Evolutionary conservation across 2,888 invertebrate genomes (phyloP).

Genomic region (Apodemia mormo): DNA sequence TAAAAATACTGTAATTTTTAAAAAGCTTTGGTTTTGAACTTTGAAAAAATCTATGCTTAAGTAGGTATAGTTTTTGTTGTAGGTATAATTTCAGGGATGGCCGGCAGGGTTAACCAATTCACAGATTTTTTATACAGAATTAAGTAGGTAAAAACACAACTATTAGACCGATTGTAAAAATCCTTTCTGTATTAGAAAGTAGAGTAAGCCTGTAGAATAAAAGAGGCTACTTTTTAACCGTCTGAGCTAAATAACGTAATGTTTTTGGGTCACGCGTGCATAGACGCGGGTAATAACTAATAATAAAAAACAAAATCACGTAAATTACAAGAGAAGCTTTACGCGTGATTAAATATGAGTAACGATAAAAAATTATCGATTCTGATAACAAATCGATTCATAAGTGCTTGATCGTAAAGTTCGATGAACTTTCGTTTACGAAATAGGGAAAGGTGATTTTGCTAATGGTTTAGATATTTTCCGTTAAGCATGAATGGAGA

Average conservation of each 20-base stretch:
- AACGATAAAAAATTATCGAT: conserved; percentile 59
- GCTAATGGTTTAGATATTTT: conserved; percentile 50
- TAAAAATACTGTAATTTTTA: too few relatives aligned
- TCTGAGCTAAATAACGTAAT: not conserved
- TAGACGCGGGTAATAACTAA: not conserved
- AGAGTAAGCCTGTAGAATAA: too few relatives aligned
- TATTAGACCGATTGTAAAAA: too few relatives aligned
- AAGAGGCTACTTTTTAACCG: too few relatives aligned
- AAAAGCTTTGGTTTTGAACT: too few relatives aligned
- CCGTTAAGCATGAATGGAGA: conserved; percentile 41
- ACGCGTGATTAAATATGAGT: conserved; percentile 45
- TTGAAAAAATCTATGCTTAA: too few relatives aligned
- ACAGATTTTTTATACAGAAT: too few relatives aligned
- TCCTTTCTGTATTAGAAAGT: too few relatives aligned
- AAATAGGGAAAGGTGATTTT: conserved; percentile 62
- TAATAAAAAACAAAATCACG: not conserved
- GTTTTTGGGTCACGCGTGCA: not conserved
- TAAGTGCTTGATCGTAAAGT: conserved; percentile 52
- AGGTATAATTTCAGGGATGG: too few relatives aligned
- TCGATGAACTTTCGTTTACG: conserved; percentile 73
- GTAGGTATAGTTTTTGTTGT: too few relatives aligned
- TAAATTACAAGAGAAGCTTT: conserved; percentile 24
- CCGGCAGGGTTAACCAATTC: too few relatives aligned
- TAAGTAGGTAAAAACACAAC: too few relatives aligned
- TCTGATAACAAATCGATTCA: conserved; percentile 60